Percentiles rank a stretch among this genome's conserved stretches.
Conservation (phyloP, 1,140 invertebrate genomes). For the Lordiphosa mommai region DNA sequence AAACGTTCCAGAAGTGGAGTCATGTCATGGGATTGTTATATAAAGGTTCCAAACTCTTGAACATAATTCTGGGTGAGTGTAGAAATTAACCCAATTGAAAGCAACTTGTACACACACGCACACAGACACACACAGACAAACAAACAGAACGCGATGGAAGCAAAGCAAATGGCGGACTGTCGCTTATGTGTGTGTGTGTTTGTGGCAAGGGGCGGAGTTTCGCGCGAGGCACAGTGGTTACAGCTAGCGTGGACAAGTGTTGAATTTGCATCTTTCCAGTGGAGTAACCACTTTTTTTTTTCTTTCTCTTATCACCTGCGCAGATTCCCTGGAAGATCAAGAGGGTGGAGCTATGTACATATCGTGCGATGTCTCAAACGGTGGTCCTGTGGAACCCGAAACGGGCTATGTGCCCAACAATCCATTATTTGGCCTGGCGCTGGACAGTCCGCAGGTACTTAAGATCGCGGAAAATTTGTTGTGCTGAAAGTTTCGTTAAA, state of each 20-base stretch:
- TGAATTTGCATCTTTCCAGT: constrained; percentile 31
- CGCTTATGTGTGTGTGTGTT: constrained; percentile 15
- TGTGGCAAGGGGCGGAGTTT: constrained; percentile 56
- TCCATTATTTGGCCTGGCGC: constrained; percentile 79
- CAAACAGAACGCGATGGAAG: constrained; percentile 10
- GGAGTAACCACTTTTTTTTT: constrained; percentile 4
- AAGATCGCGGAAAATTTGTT: constrained; percentile 14
- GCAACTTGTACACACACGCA: neutral
- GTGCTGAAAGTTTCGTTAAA: constrained; percentile 3
- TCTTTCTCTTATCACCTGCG: constrained; percentile 39
- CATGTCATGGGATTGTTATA: constrained; percentile 80
- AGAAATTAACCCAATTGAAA: constrained; percentile 11
- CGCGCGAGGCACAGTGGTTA: constrained; percentile 53
- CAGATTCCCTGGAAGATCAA: constrained; percentile 80
- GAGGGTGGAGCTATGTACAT: constrained; percentile 80
- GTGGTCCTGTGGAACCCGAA: constrained; percentile 79
- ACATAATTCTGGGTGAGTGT: constrained; percentile 79
- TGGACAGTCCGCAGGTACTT: constrained; percentile 79
- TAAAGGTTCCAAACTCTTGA: constrained; percentile 80
- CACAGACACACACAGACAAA: constrained; percentile 9
- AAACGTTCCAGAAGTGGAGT: constrained; percentile 63
- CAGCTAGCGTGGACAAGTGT: neutral
- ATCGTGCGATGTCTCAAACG: constrained; percentile 80
- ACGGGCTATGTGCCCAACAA: constrained; percentile 80
- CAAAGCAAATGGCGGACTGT: constrained; percentile 61